Evolutionary conservation across 2,888 invertebrate species (phyloP), one percentile per base, ranked within the genome.

Genomic region (Crioceris asparagi): DNA sequence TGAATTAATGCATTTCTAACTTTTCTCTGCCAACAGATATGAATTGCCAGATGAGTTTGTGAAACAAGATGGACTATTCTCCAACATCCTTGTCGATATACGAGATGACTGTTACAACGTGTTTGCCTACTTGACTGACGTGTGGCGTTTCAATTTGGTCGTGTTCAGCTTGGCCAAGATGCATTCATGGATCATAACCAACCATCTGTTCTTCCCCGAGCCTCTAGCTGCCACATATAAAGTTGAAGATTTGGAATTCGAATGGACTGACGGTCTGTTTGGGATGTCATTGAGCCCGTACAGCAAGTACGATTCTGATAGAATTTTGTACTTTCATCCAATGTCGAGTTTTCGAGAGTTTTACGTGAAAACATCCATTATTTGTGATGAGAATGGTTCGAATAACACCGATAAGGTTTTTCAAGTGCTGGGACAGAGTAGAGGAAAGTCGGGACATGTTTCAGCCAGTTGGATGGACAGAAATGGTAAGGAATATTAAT

Each of bases 321-420:
- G 81, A 33, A 67, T 75, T 3, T 56, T 87, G 16, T 86, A 76
- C 55, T 87, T 84, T 57, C 84, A 87, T 61, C 76, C 87, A 0
- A 75, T 88, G 77, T 82, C 87, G 1, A 83, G 85, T 56, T 80
- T 77, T 51, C 71, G 80, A 49, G 84, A 87, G 57, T 87, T 84
- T 59, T 75, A 74, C 39, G 80, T 85, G 0, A 70, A 74, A 18
- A 76, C 83, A 0, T 72, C 75, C 0, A 64, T 80, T 1, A 62
- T 87, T 3, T 67, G 73, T 12, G 71, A 83, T 44, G 76, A 79
- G 46, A 66, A 65, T 0, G 56, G 66, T 6, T 69, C 69, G 66
- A 45, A 53, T 1, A 50, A 54, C 4, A 55, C 56, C 10, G 55
- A 57, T 18, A 49, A 60, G 25, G 60, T 56, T 3, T 62, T 64